Evolutionary conservation across 2,888 invertebrate species (phyloP).

Genomic region (Ypsolopha sequella): DNA sequence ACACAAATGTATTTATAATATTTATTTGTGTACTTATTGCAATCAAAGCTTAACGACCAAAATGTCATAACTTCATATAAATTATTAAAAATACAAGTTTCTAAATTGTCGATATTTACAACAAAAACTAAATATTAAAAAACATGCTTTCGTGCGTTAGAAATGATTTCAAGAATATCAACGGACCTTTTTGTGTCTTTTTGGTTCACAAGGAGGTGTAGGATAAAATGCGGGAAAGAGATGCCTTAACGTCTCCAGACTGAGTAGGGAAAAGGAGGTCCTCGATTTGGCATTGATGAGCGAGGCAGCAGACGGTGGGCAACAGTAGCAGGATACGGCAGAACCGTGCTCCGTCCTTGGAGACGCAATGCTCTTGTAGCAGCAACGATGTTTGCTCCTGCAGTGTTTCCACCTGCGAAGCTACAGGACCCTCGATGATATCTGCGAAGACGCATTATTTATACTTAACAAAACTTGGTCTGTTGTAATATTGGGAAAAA

Average conservation of each 20-base stretch:
- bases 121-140: too few species aligned
- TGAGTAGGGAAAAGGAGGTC: constrained; percentile 83
- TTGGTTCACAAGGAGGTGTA: neutral
- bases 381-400: constrained; percentile 87
- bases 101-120: too few species aligned
- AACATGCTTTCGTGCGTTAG: too few species aligned
- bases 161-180: too few species aligned
- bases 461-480: neutral
- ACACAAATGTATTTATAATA: too few species aligned
- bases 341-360: constrained; percentile 69
- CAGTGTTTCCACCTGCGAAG: constrained; percentile 71
- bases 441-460: constrained; percentile 21
- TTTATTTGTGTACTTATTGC: too few species aligned
- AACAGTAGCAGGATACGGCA: constrained; percentile 81
- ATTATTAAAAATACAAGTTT: too few species aligned
- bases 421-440: constrained; percentile 19
- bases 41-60: too few species aligned
- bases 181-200: too few species aligned
- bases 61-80: too few species aligned
- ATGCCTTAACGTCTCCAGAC: constrained; percentile 24
- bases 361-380: constrained; percentile 77
- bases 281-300: constrained; percentile 46
- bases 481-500: neutral
- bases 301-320: constrained; percentile 70
- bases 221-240: neutral